Evolutionary conservation across 2,113 vertebrate species (phyloP), one percentile per base, ranked within the genome.

Genomic region (Excalfactoria chinensis): DNA sequence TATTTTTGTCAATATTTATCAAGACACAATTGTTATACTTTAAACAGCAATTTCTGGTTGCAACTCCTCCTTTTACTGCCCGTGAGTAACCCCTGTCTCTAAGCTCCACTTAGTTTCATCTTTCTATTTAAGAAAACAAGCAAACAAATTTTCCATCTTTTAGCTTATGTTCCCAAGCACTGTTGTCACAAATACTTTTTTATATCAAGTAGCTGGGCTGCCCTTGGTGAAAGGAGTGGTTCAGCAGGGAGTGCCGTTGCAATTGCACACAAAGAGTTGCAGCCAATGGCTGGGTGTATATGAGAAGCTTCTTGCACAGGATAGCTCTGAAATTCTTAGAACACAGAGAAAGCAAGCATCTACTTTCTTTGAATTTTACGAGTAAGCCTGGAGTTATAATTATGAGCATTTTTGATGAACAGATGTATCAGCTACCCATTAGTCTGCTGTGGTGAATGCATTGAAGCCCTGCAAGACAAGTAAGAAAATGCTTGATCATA

Each of bases 1-100:
- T 98, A 98, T 84, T 59, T 59, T 3, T 21, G 7, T 89, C 30
- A 55, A 34, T 80, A 66, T 48, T 74, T 30, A 34, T 17, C 37
- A 26, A 34, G 30, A 86, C 81, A 64, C 30, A 70, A n/a, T 16
- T 19, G 7, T 85, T 82, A 86, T 69, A 77, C 35, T 74, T 26
- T 4, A 85, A 71, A 40, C 11, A 73, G 18, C 18, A 19, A 9
- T 49, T 81, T 77, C 81, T 46, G 16, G 9, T 63, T 66, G 37
- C 28, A 43, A 2, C 6, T 80, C 25, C 6, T 80, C 22, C 35
- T 80, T 75, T 78, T 53, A 60, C 11, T 28, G 26, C 5, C 37
- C 76, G 19, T 72, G 80, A 85, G 60, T 53, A 91, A 53, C 2
- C 26, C 7, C 25, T 70, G 1, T 25, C 26, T 18, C 43, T 28